Percentiles rank a stretch among this genome's conserved stretches.
phyloP scores from a whole-genome alignment of 2,888 invertebrate species.

The Gandaritis pyraliata region DNA sequence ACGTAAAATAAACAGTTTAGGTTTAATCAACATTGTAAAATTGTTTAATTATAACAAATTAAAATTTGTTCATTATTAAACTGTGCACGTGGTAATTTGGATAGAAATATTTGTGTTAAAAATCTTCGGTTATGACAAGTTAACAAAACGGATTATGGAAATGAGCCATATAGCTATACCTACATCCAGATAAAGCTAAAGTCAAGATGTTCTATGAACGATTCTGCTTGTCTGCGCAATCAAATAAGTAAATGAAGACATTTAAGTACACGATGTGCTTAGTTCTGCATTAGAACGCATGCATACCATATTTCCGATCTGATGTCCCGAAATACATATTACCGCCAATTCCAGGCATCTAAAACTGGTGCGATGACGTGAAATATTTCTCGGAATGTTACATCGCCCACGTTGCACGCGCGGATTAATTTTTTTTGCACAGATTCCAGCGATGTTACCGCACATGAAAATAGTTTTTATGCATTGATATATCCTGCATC shows the following conservation, averaged over 20 bases:
- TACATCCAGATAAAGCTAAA: too few relatives aligned
- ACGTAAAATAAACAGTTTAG: slow-evolving; percentile 2
- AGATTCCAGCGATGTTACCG: slow-evolving; percentile 7
- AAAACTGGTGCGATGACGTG: slow-evolving; percentile 12
- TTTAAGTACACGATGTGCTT: not conserved
- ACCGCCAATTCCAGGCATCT: slow-evolving; percentile 15
- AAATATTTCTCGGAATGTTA: slow-evolving; percentile 4
- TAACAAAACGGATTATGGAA: too few relatives aligned
- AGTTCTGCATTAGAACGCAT: slow-evolving; percentile 8
- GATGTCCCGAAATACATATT: slow-evolving; percentile 17
- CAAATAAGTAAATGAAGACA: not conserved
- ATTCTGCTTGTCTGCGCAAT: not conserved
- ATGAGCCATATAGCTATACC: too few relatives aligned
- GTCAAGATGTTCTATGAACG: not conserved
- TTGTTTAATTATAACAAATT: not conserved
- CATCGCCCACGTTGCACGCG: slow-evolving; percentile 16
- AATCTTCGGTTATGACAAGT: too few relatives aligned
- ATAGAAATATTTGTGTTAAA: too few relatives aligned
- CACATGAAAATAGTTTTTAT: not conserved
- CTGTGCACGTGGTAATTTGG: too few relatives aligned
- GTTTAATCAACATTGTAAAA: not conserved
- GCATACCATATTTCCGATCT: slow-evolving; percentile 10
- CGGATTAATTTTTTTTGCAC: slow-evolving; percentile 18
- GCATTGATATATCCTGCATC: too few relatives aligned
- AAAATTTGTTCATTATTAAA: too few relatives aligned